phyloP scores from a whole-genome alignment of 2,797 vertebrate species.

The Hylomyscus alleni region DNA sequence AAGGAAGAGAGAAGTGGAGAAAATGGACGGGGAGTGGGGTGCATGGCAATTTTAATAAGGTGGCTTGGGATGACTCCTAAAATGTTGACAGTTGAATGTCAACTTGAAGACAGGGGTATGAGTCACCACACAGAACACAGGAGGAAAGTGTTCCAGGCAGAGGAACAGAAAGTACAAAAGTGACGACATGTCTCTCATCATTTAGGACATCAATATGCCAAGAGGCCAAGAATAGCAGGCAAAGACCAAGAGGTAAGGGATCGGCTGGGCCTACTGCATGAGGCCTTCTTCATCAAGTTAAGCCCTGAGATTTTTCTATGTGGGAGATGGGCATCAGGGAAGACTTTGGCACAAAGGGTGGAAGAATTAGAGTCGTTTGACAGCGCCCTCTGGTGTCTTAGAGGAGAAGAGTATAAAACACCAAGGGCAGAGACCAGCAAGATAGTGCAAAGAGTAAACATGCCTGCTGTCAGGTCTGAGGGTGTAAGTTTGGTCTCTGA shows the following conservation, averaged over 20 bases:
- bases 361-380: not conserved
- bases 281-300: not conserved
- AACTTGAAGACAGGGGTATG: not conserved
- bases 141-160: not conserved
- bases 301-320: not conserved
- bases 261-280: rapidly evolving
- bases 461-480: not conserved
- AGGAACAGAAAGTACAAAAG: not conserved
- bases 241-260: not conserved
- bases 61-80: not conserved
- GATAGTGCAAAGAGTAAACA: not conserved
- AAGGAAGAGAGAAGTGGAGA: not conserved
- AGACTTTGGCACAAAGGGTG: not conserved
- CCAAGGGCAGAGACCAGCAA: not conserved
- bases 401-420: not conserved
- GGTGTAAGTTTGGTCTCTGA: not conserved
- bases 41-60: not conserved
- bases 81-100: not conserved
- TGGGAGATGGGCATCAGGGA: not conserved
- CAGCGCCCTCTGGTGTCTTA: not conserved
- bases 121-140: rapidly evolving
- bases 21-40: not conserved
- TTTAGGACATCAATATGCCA: not conserved
- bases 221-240: not conserved
- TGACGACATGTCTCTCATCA: too few relatives aligned